Percentiles rank a stretch among this genome's conserved stretches.
Conservation (phyloP, 2,888 invertebrate species). For the Polyommatus icarus region DNA sequence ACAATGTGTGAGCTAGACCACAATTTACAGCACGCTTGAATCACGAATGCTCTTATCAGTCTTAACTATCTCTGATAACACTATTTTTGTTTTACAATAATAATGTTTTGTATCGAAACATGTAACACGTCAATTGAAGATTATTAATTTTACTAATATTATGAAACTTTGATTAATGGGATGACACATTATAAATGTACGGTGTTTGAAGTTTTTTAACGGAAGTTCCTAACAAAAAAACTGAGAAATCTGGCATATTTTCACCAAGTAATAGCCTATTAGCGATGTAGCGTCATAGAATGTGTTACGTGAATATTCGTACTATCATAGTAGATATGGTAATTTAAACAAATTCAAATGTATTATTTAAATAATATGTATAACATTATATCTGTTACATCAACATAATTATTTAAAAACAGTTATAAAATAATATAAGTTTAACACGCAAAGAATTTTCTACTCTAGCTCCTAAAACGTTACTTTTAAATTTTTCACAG, state of each 20-base stretch:
- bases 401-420: not conserved
- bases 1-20: not conserved
- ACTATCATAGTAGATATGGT: not conserved
- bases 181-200: too few relatives aligned
- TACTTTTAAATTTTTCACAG: not conserved
- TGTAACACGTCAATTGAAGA: not conserved
- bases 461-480: not conserved
- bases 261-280: not conserved
- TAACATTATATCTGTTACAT: not conserved
- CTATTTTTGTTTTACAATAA: not conserved
- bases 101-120: not conserved
- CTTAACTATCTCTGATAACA: conserved; percentile 27
- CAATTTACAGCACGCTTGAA: conserved; percentile 19
- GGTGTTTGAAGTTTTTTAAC: too few relatives aligned
- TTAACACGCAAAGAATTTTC: not conserved
- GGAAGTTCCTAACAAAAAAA: too few relatives aligned
- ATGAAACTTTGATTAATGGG: too few relatives aligned
- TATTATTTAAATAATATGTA: not conserved
- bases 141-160: not conserved
- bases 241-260: not conserved
- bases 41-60: conserved; percentile 22
- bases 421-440: not conserved
- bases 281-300: not conserved
- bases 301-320: not conserved
- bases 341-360: not conserved